Evolutionary conservation across 2,113 vertebrate genomes (phyloP).

Genomic region (Gobio gobio): DNA sequence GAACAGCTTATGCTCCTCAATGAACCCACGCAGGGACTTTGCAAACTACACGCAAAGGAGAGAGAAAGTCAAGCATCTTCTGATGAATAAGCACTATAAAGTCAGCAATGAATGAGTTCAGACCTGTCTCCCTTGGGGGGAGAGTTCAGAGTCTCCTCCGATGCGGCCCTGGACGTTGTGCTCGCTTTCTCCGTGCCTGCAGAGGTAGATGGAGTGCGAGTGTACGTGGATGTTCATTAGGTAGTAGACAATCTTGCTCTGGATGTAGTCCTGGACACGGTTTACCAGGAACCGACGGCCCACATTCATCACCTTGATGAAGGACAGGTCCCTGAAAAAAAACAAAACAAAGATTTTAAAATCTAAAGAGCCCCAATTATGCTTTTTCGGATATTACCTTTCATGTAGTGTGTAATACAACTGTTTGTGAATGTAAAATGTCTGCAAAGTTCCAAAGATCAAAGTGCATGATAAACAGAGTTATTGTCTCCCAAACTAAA

Average conservation of each 20-base stretch:
- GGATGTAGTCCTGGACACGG: conserved; percentile 96
- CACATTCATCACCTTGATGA: conserved; percentile 98
- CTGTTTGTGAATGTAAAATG: no score
- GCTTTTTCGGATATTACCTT: no score
- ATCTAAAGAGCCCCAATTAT: neutral
- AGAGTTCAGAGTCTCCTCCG: conserved; percentile 92
- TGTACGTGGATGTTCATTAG: conserved; percentile 98
- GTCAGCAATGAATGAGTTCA: neutral
- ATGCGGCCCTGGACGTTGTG: conserved; percentile 89
- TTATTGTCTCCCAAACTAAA: no score
- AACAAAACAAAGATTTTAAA: neutral
- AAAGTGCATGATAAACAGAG: no score
- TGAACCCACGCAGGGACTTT: conserved; percentile 82
- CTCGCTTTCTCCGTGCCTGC: conserved; percentile 93
- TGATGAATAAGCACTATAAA: neutral
- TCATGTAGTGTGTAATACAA: no score
- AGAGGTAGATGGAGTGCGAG: conserved; percentile 95
- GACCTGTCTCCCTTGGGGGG: conserved; percentile 86
- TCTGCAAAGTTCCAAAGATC: no score
- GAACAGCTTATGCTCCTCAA: conserved; percentile 86
- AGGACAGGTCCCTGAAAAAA: conserved; percentile 86
- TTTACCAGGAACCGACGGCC: conserved; percentile 94
- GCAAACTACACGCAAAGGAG: conserved; percentile 77
- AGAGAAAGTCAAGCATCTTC: neutral
- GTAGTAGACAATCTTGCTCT: conserved; percentile 99